Evolutionary conservation across 2,113 vertebrate genomes (phyloP).

Genomic region (Microtus pennsylvanicus): DNA sequence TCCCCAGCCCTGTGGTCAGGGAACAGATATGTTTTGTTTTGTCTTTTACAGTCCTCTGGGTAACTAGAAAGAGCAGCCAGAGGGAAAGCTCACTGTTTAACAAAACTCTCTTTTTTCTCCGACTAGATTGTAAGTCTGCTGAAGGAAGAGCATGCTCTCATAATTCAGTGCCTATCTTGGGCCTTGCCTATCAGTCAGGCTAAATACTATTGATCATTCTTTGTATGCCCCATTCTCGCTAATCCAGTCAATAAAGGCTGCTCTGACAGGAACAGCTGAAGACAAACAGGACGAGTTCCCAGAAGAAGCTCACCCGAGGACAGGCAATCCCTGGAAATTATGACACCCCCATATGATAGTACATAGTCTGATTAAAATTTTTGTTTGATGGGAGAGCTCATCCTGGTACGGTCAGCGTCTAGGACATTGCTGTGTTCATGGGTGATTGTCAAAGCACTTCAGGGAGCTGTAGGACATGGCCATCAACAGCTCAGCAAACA

Average conservation of each 20-base stretch:
- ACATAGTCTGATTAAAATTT: background rate
- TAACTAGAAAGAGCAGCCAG: background rate
- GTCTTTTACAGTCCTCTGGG: background rate
- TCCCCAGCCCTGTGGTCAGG: background rate
- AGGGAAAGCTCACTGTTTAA: background rate
- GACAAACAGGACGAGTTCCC: background rate
- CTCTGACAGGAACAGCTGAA: background rate
- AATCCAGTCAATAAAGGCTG: background rate
- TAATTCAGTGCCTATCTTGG: background rate
- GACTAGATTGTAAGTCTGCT: slow-evolving; percentile 31
- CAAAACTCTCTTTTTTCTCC: background rate
- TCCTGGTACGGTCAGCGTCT: background rate
- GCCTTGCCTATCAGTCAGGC: background rate
- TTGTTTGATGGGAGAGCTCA: background rate
- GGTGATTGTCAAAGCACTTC: background rate
- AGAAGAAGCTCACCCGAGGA: background rate
- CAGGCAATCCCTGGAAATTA: background rate
- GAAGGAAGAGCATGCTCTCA: background rate
- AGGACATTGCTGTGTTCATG: background rate
- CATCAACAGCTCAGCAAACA: background rate
- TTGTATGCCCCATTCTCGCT: background rate
- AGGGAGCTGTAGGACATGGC: background rate
- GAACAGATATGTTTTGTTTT: background rate
- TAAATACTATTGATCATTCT: background rate
- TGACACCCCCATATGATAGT: background rate